Evolutionary conservation across 64 coral and sea anemone genomes (phyloP).

Genomic region (Stichodactyla helianthus): DNA sequence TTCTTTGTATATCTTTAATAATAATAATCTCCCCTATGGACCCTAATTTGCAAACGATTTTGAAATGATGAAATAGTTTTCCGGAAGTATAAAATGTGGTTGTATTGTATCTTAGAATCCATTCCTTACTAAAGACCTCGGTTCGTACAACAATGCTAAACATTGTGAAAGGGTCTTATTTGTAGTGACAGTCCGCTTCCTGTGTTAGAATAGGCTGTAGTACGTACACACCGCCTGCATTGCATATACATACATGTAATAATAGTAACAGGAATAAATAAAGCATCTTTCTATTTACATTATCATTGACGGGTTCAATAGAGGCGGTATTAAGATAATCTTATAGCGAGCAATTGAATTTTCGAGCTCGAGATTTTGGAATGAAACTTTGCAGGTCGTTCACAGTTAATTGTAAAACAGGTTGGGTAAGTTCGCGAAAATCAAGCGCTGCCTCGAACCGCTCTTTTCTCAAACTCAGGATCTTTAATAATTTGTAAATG

Average conservation of each 20-base stretch:
- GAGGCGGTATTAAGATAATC: slow-evolving; percentile 11
- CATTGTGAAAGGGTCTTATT: not conserved
- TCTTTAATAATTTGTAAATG: not conserved
- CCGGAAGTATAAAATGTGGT: no score
- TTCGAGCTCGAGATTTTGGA: not conserved
- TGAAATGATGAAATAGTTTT: not conserved
- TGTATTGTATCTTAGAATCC: no score
- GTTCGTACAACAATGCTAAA: not conserved
- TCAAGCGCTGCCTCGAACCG: not conserved
- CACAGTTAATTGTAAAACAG: not conserved
- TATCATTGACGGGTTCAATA: slow-evolving; percentile 4
- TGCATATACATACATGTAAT: slow-evolving; percentile 8
- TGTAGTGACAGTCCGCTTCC: not conserved
- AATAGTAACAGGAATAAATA: slow-evolving; percentile 8
- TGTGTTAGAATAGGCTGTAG: not conserved
- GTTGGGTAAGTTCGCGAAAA: not conserved
- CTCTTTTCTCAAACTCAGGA: not conserved
- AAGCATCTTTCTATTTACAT: not conserved
- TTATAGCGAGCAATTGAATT: not conserved
- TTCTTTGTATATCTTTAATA: slow-evolving; percentile 21
- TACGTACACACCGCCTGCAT: not conserved
- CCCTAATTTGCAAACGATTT: slow-evolving; percentile 6
- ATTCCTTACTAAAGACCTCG: not conserved
- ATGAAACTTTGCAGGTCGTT: not conserved
- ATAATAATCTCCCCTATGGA: not conserved